Conservation (phyloP, 2,113 vertebrate genomes). For the Saccopteryx bilineata region DNA sequence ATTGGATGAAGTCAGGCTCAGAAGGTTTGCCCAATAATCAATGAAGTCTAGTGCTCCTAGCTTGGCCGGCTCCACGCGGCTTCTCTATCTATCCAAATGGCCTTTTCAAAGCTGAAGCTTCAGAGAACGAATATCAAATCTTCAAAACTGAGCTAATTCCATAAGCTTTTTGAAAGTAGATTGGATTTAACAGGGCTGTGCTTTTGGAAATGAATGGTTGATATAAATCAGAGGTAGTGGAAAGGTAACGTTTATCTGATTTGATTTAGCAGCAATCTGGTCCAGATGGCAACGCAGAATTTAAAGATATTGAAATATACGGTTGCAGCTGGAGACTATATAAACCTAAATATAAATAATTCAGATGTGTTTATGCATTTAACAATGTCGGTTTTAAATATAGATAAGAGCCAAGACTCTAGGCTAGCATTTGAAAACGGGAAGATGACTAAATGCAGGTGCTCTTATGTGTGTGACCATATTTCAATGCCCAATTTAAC, state of each 20-base stretch:
- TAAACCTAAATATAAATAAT: conserved; percentile 83
- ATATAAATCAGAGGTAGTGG: conserved; percentile 82
- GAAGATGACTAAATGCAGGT: conserved; percentile 78
- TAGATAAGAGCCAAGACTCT: conserved; percentile 68
- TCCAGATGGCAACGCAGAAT: conserved; percentile 79
- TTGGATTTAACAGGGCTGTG: conserved; percentile 74
- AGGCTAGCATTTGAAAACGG: conserved; percentile 78
- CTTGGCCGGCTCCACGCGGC: conserved; percentile 22
- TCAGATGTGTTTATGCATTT: conserved; percentile 79
- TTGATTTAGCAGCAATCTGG: conserved; percentile 84
- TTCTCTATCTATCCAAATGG: conserved; percentile 66
- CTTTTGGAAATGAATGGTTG: conserved; percentile 71
- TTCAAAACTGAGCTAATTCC: conserved; percentile 80
- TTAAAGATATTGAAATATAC: conserved; percentile 84
- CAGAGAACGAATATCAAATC: conserved; percentile 71
- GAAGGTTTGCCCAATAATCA: conserved; percentile 72
- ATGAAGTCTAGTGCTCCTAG: conserved; percentile 33
- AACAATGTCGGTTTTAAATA: conserved; percentile 81
- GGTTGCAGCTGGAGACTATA: conserved; percentile 76
- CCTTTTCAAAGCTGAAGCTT: conserved; percentile 70
- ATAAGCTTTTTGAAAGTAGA: conserved; percentile 76
- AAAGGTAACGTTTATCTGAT: conserved; percentile 86
- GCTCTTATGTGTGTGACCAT: conserved; percentile 63
- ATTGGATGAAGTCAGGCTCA: conserved; percentile 75
- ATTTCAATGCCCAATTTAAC: conserved; percentile 82